A percentile compares a stretch with the other conserved stretches of the same genome.
Conservation (phyloP, 1,140 invertebrate genomes). For the Whitmania pigra region DNA sequence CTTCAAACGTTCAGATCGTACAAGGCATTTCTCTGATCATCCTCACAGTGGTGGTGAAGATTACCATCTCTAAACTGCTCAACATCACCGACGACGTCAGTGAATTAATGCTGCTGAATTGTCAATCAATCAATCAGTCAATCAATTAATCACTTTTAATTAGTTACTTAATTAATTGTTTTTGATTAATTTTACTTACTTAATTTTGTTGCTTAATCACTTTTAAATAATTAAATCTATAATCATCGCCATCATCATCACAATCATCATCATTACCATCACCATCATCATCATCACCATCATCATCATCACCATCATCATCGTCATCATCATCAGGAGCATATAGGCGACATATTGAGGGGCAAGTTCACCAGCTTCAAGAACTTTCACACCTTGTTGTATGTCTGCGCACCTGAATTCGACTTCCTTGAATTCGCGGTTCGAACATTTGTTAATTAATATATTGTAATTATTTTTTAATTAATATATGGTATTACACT, state of each 20-base stretch:
- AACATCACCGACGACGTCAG: slow-evolving; percentile 50
- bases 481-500: too few relatives aligned
- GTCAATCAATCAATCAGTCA: not conserved
- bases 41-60: slow-evolving; percentile 43
- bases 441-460: slow-evolving; percentile 13
- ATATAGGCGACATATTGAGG: slow-evolving; percentile 62
- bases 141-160: too few relatives aligned
- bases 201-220: too few relatives aligned
- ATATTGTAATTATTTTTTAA: too few relatives aligned
- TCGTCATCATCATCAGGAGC: slow-evolving; percentile 45
- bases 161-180: not conserved
- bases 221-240: too few relatives aligned
- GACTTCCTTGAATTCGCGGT: slow-evolving; percentile 56
- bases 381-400: slow-evolving; percentile 68
- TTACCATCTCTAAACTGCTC: slow-evolving; percentile 41
- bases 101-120: slow-evolving; percentile 15
- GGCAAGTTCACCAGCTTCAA: slow-evolving; percentile 62
- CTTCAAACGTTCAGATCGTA: slow-evolving; percentile 29
- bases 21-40: slow-evolving; percentile 37
- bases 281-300: too few relatives aligned
- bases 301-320: too few relatives aligned
- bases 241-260: too few relatives aligned
- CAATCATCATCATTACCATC: too few relatives aligned
- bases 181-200: too few relatives aligned
- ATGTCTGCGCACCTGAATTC: slow-evolving; percentile 70